These are phyloP conservation scores for Neodiprion virginianus DNA, from an alignment of 1,140 invertebrate genomes.

Conservation along the genomic window DNA sequence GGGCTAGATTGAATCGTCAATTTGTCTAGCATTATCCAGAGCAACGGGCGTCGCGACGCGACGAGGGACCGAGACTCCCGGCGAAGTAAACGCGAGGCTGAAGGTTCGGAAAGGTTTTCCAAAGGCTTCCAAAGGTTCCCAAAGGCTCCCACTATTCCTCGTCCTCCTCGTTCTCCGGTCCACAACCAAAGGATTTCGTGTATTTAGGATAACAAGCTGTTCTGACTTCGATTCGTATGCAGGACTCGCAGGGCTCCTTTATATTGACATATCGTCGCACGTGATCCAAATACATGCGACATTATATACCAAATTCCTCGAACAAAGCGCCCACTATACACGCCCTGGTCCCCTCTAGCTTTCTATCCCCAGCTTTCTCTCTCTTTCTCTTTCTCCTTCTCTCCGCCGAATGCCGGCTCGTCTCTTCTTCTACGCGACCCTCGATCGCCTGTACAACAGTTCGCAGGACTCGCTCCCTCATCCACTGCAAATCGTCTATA, in stretches of 20 bases:
- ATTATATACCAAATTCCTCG: constrained; percentile 56
- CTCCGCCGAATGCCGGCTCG: not conserved
- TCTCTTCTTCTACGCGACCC: not conserved
- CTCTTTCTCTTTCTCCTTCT: not conserved
- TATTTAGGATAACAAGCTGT: constrained; percentile 65
- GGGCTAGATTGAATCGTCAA: constrained; percentile 61
- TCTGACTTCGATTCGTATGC: constrained; percentile 57
- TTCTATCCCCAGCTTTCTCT: not conserved
- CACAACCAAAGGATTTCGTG: constrained; percentile 59
- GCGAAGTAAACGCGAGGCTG: constrained; percentile 20
- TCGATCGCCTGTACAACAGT: too few species aligned
- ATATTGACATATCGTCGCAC: constrained; percentile 64
- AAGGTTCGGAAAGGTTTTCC: not conserved
- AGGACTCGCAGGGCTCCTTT: constrained; percentile 57
- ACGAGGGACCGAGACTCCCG: constrained; percentile 19
- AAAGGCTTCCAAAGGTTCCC: not conserved
- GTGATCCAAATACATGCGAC: constrained; percentile 64
- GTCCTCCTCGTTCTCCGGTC: not conserved
- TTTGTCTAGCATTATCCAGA: constrained; percentile 60
- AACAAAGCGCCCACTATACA: constrained; percentile 41
- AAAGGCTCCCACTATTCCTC: not conserved
- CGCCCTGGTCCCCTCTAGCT: not conserved
- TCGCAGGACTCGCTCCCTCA: too few species aligned
- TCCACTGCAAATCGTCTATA: constrained; percentile 49
- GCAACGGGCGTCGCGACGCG: constrained; percentile 32